Evolutionary conservation across 2,888 invertebrate species (phyloP).

Genomic region (Parasteatoda lunata): DNA sequence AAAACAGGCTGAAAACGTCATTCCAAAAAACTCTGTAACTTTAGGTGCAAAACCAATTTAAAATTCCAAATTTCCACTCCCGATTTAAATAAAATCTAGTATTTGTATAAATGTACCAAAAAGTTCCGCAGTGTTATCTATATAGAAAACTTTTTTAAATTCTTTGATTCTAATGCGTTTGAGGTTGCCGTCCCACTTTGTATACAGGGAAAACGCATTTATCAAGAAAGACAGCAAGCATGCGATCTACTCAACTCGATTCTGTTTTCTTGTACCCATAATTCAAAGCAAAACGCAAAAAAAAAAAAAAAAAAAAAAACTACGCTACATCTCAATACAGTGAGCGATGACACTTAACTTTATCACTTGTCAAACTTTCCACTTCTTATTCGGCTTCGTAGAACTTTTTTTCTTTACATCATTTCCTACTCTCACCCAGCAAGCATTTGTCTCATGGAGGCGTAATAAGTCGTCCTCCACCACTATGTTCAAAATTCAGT

Average conservation of each 20-base stretch:
- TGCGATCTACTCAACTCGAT: background rate
- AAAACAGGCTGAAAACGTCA: too few species aligned
- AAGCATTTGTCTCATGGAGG: background rate
- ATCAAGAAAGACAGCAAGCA: background rate
- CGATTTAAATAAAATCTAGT: too few species aligned
- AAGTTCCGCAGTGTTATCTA: too few species aligned
- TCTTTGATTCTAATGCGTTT: too few species aligned
- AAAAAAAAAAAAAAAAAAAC: too few species aligned
- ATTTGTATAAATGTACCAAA: too few species aligned
- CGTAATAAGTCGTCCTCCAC: background rate
- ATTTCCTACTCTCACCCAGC: background rate
- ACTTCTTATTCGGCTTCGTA: background rate
- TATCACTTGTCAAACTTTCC: conserved; percentile 46
- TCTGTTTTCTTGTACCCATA: background rate
- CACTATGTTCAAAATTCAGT: background rate
- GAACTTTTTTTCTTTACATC: background rate
- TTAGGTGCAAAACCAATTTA: too few species aligned
- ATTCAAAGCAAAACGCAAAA: background rate
- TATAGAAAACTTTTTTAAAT: too few species aligned
- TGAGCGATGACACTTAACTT: conserved; percentile 23
- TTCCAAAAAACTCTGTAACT: too few species aligned
- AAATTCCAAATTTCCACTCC: too few species aligned
- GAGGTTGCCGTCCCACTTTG: too few species aligned
- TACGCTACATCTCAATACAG: conserved; percentile 36
- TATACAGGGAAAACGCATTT: background rate